Conservation (phyloP, 2,113 vertebrate species). For the Anseranas semipalmata region DNA sequence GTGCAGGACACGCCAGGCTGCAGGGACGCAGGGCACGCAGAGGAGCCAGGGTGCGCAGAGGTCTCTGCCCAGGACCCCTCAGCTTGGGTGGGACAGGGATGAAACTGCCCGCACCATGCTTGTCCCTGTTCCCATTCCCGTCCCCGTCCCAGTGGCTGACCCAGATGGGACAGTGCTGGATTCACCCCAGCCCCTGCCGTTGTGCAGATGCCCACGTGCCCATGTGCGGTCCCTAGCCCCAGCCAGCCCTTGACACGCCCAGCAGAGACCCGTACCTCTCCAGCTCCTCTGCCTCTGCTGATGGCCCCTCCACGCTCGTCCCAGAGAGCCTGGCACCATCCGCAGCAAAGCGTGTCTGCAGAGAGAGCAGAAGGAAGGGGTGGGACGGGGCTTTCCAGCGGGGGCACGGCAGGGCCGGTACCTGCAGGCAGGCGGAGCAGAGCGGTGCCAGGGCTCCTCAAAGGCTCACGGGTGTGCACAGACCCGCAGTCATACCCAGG, state of each 20-base stretch:
- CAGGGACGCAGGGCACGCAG: background rate
- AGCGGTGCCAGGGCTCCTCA: background rate
- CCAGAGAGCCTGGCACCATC: rapidly evolving
- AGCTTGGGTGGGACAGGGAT: too few relatives aligned
- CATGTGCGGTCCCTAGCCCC: background rate
- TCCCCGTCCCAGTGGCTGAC: too few relatives aligned
- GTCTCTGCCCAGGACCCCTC: too few relatives aligned
- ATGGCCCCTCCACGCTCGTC: rapidly evolving
- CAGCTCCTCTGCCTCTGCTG: background rate
- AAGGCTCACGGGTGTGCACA: too few relatives aligned
- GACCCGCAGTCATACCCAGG: too few relatives aligned
- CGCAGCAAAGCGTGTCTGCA: rapidly evolving
- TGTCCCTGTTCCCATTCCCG: too few relatives aligned
- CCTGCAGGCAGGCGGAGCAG: background rate
- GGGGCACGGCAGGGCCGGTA: background rate
- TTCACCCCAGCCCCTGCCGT: rapidly evolving
- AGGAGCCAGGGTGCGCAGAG: too few relatives aligned
- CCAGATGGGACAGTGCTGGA: rapidly evolving
- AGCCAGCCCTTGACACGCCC: background rate
- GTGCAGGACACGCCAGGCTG: background rate
- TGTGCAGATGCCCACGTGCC: rapidly evolving
- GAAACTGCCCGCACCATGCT: too few relatives aligned
- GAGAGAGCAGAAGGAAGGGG: background rate
- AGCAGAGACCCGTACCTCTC: background rate
- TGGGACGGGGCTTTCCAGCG: background rate